Conservation (phyloP, 2,888 invertebrate species). For the Netelia melanura region DNA sequence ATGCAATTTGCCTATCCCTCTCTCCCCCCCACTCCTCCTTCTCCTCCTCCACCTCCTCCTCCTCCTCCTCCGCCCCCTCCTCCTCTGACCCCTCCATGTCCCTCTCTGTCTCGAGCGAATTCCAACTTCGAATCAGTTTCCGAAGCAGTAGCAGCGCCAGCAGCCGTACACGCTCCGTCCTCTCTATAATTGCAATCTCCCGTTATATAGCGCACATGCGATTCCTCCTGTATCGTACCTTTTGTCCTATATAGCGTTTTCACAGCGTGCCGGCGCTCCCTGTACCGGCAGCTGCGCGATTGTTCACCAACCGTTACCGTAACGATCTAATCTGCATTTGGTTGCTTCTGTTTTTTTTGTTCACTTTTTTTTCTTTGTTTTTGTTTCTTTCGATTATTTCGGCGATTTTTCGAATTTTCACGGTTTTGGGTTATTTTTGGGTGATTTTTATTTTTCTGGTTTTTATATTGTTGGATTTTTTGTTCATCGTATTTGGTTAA, state of each 20-base stretch:
- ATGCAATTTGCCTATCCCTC: constrained; percentile 8
- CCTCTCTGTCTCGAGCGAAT: constrained; percentile 26
- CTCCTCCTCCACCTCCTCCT: background rate
- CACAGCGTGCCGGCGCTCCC: constrained; percentile 4
- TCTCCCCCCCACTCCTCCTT: background rate
- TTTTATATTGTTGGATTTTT: too few relatives aligned
- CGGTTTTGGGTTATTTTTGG: too few relatives aligned
- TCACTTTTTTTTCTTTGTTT: too few relatives aligned
- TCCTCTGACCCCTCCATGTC: too few relatives aligned
- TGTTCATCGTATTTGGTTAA: too few relatives aligned
- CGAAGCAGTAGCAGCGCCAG: constrained; percentile 24
- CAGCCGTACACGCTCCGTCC: constrained; percentile 23
- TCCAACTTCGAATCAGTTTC: constrained; percentile 46
- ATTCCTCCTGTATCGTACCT: constrained; percentile 1
- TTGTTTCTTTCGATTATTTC: too few relatives aligned
- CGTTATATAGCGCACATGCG: background rate
- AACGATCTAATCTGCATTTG: background rate
- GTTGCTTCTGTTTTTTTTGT: background rate
- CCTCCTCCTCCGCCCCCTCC: too few relatives aligned
- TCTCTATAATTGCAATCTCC: constrained; percentile 45
- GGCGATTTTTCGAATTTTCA: too few relatives aligned
- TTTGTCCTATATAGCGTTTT: background rate
- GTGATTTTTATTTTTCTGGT: too few relatives aligned
- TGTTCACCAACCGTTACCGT: background rate
- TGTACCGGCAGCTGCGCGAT: background rate